These are phyloP conservation scores for Rhinophrynus dorsalis DNA, from an alignment of 2,797 vertebrate species.

Conservation along the genomic window DNA sequence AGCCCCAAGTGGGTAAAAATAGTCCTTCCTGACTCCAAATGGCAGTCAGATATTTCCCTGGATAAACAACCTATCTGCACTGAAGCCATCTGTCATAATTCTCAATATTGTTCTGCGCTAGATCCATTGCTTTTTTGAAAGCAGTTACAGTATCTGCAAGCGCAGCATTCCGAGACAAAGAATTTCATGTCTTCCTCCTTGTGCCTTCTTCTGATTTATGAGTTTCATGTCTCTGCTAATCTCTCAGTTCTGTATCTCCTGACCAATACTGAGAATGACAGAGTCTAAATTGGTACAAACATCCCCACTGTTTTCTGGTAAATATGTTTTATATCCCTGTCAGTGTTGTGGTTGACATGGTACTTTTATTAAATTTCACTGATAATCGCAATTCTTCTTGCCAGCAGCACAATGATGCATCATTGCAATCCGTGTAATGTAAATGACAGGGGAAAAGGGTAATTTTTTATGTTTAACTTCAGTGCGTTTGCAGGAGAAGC, in stretches of 20 bases:
- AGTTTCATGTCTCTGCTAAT: slow-evolving; percentile 21
- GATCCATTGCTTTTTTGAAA: no score
- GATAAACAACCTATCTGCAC: no score
- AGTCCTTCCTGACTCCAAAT: no score
- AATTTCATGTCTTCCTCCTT: no score
- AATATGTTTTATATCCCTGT: slow-evolving; percentile 61
- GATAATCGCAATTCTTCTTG: slow-evolving; percentile 57
- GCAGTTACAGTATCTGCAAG: no score
- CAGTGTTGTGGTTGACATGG: slow-evolving; percentile 41
- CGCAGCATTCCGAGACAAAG: no score
- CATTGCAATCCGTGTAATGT: slow-evolving; percentile 48
- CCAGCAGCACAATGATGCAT: slow-evolving; percentile 53
- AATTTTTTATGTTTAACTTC: slow-evolving; percentile 46
- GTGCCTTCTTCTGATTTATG: background rate
- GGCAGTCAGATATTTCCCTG: no score
- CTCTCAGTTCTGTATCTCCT: slow-evolving; percentile 37
- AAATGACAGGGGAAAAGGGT: slow-evolving; percentile 34
- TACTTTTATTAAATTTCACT: slow-evolving; percentile 65
- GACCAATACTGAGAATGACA: slow-evolving; percentile 60
- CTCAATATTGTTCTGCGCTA: no score
- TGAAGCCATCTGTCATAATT: no score
- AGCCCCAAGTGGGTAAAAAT: no score
- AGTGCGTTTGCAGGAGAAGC: background rate
- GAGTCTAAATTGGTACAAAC: slow-evolving; percentile 67
- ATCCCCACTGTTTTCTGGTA: slow-evolving; percentile 55